Evolutionary conservation across 2,797 vertebrate species (phyloP).

Genomic region (Onychomys leucogaster): DNA sequence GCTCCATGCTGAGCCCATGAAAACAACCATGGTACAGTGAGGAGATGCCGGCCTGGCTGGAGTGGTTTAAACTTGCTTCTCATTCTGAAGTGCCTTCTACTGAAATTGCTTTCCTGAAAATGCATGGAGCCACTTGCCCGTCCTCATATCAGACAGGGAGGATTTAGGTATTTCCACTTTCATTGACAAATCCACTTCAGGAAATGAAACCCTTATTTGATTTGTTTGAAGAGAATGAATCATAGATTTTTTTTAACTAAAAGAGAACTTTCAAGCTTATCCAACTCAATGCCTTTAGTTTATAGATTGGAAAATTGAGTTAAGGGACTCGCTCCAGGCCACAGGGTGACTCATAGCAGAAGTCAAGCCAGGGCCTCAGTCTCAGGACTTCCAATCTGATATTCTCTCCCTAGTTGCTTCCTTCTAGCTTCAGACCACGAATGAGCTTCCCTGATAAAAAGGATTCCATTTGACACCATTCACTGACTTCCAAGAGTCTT

Average conservation of each 20-base stretch:
- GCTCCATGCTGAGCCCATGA: background rate
- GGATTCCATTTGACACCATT: background rate
- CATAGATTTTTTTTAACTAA: constrained; percentile 75
- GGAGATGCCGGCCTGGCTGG: constrained; percentile 34
- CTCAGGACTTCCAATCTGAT: background rate
- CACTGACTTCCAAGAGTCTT: constrained; percentile 17
- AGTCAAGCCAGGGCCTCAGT: background rate
- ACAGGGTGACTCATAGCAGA: constrained; percentile 56
- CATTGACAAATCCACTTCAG: constrained; percentile 81
- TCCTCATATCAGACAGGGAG: constrained; percentile 76
- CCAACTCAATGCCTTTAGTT: constrained; percentile 67
- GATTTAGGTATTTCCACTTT: constrained; percentile 81
- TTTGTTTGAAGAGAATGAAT: constrained; percentile 81
- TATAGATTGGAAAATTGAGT: constrained; percentile 73
- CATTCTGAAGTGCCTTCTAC: constrained; percentile 73
- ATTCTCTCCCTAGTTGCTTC: background rate
- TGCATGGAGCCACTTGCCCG: constrained; percentile 73
- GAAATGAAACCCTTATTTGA: constrained; percentile 83
- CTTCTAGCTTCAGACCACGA: background rate
- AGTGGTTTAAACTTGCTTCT: constrained; percentile 76
- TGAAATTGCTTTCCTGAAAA: constrained; percentile 78
- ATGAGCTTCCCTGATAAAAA: background rate
- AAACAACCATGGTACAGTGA: background rate
- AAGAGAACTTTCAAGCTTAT: constrained; percentile 75
- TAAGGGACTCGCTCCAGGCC: constrained; percentile 68